phyloP scores from a whole-genome alignment of 2,888 invertebrate genomes.

The Parochlus steinenii region DNA sequence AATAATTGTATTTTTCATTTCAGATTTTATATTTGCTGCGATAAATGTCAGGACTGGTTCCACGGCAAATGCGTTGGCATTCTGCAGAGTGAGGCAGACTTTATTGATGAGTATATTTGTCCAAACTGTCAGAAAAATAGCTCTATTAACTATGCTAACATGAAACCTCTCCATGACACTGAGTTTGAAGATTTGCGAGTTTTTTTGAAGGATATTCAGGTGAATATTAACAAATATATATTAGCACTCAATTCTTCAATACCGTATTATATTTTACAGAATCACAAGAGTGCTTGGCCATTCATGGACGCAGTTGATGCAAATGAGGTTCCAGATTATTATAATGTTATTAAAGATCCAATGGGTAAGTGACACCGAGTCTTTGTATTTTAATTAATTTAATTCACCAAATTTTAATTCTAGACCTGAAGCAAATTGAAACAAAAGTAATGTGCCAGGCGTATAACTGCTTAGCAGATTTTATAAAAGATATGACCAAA shows the following conservation, averaged over 20 bases:
- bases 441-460: conserved; percentile 63
- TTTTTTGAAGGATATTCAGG: conserved; percentile 78
- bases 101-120: conserved; percentile 91
- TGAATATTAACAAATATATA: conserved; percentile 24
- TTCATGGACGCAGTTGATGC: conserved; percentile 96
- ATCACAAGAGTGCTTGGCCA: conserved; percentile 94
- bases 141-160: conserved; percentile 75
- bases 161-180: conserved; percentile 61
- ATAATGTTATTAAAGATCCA: conserved; percentile 86
- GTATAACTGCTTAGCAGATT: conserved; percentile 81
- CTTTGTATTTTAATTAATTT: conserved; percentile 5
- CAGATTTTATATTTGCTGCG: conserved; percentile 97
- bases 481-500: conserved; percentile 94
- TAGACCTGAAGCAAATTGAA: conserved; percentile 89
- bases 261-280: conserved; percentile 34
- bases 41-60: conserved; percentile 98
- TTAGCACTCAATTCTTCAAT: conserved; percentile 11
- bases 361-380: conserved; percentile 54
- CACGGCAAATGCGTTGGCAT: conserved; percentile 96
- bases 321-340: conserved; percentile 91
- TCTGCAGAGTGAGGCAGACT: conserved; percentile 81
- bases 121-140: conserved; percentile 88
- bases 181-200: conserved; percentile 73
- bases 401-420: conserved; percentile 19
- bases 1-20: not conserved